Evolutionary conservation across 2,888 invertebrate species (phyloP).

Genomic region (Gonocerus acuteangulatus): DNA sequence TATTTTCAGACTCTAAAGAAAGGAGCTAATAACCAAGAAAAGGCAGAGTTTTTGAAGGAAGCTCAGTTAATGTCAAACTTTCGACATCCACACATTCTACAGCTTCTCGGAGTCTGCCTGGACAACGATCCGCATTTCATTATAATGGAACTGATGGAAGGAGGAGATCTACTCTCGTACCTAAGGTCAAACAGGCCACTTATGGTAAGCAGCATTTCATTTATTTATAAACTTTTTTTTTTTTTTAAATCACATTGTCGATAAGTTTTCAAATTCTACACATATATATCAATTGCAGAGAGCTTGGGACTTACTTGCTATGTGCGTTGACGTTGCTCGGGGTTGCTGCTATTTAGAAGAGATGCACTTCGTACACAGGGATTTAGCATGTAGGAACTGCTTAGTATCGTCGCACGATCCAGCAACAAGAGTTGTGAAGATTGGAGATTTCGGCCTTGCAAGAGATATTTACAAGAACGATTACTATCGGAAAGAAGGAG

Average conservation of each 20-base stretch:
- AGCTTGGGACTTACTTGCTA: slow-evolving; percentile 67
- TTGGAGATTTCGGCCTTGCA: slow-evolving; percentile 94
- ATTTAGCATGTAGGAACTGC: slow-evolving; percentile 93
- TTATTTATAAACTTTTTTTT: too few relatives aligned
- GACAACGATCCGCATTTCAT: slow-evolving; percentile 90
- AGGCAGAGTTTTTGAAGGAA: slow-evolving; percentile 90
- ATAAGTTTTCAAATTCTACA: too few relatives aligned
- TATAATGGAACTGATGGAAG: slow-evolving; percentile 96
- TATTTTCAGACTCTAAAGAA: slow-evolving; percentile 75
- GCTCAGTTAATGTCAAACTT: slow-evolving; percentile 96
- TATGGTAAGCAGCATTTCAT: slow-evolving; percentile 30
- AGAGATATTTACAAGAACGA: slow-evolving; percentile 95
- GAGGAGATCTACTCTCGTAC: slow-evolving; percentile 88
- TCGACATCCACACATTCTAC: slow-evolving; percentile 89
- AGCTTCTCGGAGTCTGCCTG: slow-evolving; percentile 86
- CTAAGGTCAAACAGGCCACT: slow-evolving; percentile 68
- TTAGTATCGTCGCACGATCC: slow-evolving; percentile 68
- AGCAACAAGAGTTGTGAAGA: slow-evolving; percentile 75
- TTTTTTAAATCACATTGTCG: too few relatives aligned
- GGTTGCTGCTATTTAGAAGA: slow-evolving; percentile 95
- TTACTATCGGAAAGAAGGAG: slow-evolving; percentile 91
- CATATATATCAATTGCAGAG: neutral
- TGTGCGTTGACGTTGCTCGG: slow-evolving; percentile 91
- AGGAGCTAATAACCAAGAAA: slow-evolving; percentile 82
- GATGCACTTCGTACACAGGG: slow-evolving; percentile 94